Conservation (phyloP, 2,888 invertebrate species). For the Physocephala rufipes region DNA sequence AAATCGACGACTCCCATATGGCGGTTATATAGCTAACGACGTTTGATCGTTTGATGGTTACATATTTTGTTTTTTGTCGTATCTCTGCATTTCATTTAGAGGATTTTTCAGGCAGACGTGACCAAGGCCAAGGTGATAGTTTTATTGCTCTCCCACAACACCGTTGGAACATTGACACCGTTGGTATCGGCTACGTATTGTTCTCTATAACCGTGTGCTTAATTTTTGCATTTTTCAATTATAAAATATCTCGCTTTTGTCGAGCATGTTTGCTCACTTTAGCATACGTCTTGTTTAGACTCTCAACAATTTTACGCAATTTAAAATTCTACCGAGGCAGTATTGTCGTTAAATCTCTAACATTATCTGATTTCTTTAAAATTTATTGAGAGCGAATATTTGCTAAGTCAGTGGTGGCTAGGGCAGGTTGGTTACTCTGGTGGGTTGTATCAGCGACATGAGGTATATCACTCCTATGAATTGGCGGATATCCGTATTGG, state of each 20-base stretch:
- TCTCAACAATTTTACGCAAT: too few relatives aligned
- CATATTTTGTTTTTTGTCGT: constrained; percentile 7
- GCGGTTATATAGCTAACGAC: background rate
- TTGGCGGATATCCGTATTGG: constrained; percentile 35
- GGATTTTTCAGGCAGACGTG: background rate
- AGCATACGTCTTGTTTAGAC: too few relatives aligned
- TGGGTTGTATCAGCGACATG: constrained; percentile 39
- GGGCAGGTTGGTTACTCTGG: constrained; percentile 40
- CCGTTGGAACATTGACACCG: constrained; percentile 34
- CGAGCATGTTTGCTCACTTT: too few relatives aligned
- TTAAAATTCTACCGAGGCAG: too few relatives aligned
- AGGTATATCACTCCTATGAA: constrained; percentile 38
- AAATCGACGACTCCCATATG: too few relatives aligned
- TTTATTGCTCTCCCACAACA: constrained; percentile 41
- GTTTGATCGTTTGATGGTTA: constrained; percentile 4
- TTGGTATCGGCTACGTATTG: constrained; percentile 40
- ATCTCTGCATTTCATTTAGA: background rate
- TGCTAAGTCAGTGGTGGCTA: constrained; percentile 35
- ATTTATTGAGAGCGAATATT: constrained; percentile 32
- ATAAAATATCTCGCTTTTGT: too few relatives aligned
- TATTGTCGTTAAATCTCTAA: constrained; percentile 40
- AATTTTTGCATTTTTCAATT: constrained; percentile 30
- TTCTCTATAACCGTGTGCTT: constrained; percentile 38
- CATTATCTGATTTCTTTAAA: constrained; percentile 38
- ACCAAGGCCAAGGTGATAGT: constrained; percentile 33